These are phyloP conservation scores for Acinonyx jubatus DNA, from an alignment of 2,113 vertebrate species.

Conservation along the genomic window DNA sequence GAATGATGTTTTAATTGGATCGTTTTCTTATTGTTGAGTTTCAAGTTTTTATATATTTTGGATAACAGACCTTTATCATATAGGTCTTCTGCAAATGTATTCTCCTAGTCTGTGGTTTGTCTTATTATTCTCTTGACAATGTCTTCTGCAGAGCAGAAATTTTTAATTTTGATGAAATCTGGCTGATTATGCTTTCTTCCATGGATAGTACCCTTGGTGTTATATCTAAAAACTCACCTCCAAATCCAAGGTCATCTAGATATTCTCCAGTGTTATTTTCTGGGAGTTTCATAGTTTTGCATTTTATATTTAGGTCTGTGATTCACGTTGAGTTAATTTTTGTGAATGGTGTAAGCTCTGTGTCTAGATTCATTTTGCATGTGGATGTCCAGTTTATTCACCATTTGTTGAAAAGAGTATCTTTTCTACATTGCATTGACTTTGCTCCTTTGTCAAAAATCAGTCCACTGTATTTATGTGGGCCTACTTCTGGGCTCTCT, in stretches of 20 bases:
- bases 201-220: background rate
- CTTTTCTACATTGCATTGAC: background rate
- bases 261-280: background rate
- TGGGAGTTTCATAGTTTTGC: background rate
- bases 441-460: background rate
- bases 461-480: background rate
- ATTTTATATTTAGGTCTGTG: background rate
- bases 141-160: background rate
- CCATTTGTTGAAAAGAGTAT: background rate
- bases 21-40: background rate
- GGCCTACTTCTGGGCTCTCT: background rate
- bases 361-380: background rate
- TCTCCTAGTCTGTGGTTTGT: background rate
- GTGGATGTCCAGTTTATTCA: background rate
- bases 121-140: background rate
- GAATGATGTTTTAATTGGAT: background rate
- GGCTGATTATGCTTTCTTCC: background rate
- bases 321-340: background rate
- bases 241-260: background rate
- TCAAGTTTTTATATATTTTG: background rate
- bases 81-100: background rate
- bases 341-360: background rate
- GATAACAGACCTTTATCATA: background rate
- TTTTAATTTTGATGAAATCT: background rate
- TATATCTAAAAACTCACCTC: background rate